phyloP scores from a whole-genome alignment of 1,140 invertebrate species.

The Heliothis subflexa region DNA sequence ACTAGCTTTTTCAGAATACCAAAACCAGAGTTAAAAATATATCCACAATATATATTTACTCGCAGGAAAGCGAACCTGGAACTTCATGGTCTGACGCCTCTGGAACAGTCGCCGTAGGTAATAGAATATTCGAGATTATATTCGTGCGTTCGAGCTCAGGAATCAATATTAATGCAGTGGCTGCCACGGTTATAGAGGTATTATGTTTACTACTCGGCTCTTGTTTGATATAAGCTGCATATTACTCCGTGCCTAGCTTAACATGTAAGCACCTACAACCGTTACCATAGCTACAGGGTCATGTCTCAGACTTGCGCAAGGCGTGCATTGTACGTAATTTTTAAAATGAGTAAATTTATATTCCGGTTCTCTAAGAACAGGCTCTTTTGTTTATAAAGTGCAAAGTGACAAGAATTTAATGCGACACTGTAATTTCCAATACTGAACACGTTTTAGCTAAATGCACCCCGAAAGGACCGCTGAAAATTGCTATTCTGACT shows the following conservation, averaged over 20 bases:
- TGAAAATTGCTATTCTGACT: constrained; percentile 38
- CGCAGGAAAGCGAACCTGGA: background rate
- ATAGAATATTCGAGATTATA: constrained; percentile 11
- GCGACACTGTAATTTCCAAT: constrained; percentile 11
- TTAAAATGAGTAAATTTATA: too few species aligned
- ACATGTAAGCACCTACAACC: constrained; percentile 3
- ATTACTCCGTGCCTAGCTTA: background rate
- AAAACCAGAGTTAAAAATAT: background rate
- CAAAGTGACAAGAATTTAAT: constrained; percentile 27
- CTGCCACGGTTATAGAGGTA: background rate
- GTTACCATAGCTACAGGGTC: constrained; percentile 4
- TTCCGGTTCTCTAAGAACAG: background rate
- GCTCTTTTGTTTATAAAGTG: constrained; percentile 1
- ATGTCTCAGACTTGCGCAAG: background rate
- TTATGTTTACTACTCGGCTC: constrained; percentile 1
- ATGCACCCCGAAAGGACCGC: constrained; percentile 11
- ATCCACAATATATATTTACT: background rate
- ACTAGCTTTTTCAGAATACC: background rate
- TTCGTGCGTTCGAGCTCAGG: constrained; percentile 1
- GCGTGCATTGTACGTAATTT: background rate
- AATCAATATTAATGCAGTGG: constrained; percentile 24
- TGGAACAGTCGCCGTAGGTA: background rate
- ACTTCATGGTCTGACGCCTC: background rate
- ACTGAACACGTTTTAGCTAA: constrained; percentile 21
- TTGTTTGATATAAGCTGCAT: constrained; percentile 15